Evolutionary conservation across 2,797 vertebrate species (phyloP).

Genomic region (Myripristis murdjan): DNA sequence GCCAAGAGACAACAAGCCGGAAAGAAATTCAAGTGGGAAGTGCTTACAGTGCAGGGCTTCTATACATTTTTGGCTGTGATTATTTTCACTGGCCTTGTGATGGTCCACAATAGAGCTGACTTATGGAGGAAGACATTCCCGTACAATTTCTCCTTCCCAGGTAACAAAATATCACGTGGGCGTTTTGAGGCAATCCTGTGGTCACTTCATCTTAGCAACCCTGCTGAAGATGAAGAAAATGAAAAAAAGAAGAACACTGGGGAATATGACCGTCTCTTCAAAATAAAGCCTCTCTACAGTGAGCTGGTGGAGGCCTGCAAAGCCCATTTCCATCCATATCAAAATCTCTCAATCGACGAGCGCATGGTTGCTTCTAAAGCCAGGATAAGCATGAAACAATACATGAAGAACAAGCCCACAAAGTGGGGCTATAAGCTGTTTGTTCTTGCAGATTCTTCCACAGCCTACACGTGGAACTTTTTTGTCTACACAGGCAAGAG

Average conservation of each 20-base stretch:
- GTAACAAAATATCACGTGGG: background rate
- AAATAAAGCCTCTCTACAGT: conserved; percentile 15
- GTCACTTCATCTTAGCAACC: no score
- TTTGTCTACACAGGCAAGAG: conserved; percentile 12
- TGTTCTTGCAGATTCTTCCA: conserved; percentile 14
- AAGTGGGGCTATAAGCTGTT: conserved; percentile 27
- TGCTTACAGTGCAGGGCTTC: background rate
- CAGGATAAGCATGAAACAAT: conserved; percentile 8
- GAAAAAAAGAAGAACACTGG: background rate
- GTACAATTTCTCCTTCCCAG: conserved; percentile 9
- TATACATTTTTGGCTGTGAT: background rate
- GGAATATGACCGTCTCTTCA: conserved; percentile 1
- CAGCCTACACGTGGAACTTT: conserved; percentile 11
- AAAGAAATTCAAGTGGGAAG: conserved; percentile 3
- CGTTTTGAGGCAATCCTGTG: conserved; percentile 18
- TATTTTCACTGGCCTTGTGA: conserved; percentile 2
- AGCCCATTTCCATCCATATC: conserved; percentile 8
- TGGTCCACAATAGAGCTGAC: background rate
- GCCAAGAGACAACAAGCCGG: background rate
- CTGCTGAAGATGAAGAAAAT: no score
- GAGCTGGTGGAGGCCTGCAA: background rate
- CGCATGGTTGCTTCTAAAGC: conserved; percentile 23
- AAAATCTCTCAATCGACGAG: conserved; percentile 29
- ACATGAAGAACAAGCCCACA: conserved; percentile 22
- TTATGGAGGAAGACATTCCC: conserved; percentile 16